A percentile compares a stretch with the other conserved stretches of the same genome.
These are phyloP conservation scores for Hecatera dysodea DNA, from an alignment of 2,888 invertebrate genomes.

Conservation along the genomic window DNA sequence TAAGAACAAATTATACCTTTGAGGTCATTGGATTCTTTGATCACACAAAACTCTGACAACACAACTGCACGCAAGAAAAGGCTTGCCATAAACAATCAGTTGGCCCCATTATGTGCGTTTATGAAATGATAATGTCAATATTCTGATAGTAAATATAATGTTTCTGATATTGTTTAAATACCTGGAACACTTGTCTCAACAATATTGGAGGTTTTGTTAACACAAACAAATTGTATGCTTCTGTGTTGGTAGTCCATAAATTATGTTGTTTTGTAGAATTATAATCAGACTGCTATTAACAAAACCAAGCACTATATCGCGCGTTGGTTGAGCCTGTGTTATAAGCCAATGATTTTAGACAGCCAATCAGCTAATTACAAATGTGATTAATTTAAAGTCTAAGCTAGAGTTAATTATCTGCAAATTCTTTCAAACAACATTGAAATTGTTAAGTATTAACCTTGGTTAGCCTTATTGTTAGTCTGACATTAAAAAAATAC, in stretches of 20 bases:
- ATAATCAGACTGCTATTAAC: not conserved
- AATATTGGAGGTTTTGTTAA: constrained; percentile 5
- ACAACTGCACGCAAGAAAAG: not conserved
- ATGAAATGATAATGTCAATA: constrained; percentile 18
- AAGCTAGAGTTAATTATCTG: no score
- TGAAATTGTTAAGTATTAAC: no score
- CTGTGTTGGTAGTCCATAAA: not conserved
- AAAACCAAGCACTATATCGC: no score
- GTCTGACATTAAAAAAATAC: not conserved
- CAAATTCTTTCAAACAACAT: no score
- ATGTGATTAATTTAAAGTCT: no score
- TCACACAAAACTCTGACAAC: no score
- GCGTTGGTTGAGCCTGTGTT: no score
- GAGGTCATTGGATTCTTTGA: no score
- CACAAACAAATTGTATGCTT: not conserved
- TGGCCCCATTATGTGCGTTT: constrained; percentile 4
- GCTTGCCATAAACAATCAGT: not conserved
- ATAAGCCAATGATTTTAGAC: no score
- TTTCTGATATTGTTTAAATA: not conserved
- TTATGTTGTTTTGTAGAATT: constrained; percentile 6
- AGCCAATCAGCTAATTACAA: no score
- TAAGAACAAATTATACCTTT: no score
- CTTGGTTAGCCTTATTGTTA: not conserved
- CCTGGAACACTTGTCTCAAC: constrained; percentile 38
- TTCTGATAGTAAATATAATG: not conserved